phyloP scores from a whole-genome alignment of 2,888 invertebrate species.

The Campaea margaritaria region DNA sequence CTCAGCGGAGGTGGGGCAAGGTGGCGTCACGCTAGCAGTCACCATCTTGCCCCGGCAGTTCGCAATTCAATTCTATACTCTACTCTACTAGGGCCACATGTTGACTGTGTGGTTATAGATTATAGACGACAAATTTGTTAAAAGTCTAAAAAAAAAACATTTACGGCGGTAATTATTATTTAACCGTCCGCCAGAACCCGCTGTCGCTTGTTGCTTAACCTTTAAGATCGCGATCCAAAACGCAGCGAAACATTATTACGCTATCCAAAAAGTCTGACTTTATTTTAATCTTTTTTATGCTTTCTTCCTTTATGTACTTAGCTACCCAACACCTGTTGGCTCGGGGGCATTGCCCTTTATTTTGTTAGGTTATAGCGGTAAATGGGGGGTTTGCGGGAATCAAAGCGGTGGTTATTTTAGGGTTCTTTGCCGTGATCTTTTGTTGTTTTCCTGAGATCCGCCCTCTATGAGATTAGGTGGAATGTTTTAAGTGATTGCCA shows the following conservation, averaged over 20 bases:
- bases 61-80: no score
- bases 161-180: no score
- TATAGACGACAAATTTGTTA: no score
- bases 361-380: constrained; percentile 65
- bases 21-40: no score
- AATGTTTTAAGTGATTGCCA: constrained; percentile 22
- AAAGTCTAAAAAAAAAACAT: no score
- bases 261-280: constrained; percentile 71
- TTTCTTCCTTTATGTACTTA: constrained; percentile 78
- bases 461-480: constrained; percentile 32
- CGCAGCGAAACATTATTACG: constrained; percentile 70
- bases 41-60: no score
- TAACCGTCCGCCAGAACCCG: no score
- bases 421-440: constrained; percentile 45
- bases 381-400: constrained; percentile 59
- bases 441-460: constrained; percentile 24
- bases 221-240: constrained; percentile 61
- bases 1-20: no score
- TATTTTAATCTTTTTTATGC: constrained; percentile 78
- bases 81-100: no score
- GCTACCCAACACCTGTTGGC: constrained; percentile 80
- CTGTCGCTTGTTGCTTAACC: constrained; percentile 35
- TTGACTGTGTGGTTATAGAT: no score
- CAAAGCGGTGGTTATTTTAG: constrained; percentile 56
- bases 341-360: constrained; percentile 72